Evolutionary conservation across 2,888 invertebrate genomes (phyloP), one percentile per base, ranked within the genome.

Genomic region (Aleiodes leptofemur): DNA sequence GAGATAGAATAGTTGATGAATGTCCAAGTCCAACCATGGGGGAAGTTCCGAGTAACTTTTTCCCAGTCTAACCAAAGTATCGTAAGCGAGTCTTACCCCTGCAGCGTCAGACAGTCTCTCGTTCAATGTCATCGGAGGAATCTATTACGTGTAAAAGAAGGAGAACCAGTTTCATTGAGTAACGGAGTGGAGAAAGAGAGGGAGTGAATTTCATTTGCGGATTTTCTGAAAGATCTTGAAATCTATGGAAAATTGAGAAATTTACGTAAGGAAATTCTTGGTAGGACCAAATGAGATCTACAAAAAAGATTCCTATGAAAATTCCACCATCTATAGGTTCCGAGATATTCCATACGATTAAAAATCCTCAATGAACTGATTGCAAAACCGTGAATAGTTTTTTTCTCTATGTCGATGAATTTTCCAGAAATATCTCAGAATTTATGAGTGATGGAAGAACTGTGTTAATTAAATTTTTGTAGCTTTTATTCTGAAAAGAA

Each of bases 1-100:
- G 74, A 86, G 82, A 77, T 85, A 86, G 77, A 84, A 86, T 77
- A 83, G 79, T 56, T 82, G 81, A 78, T 79, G 69, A 64, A 77
- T 73, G 70, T 78, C 55, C 68, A 82, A 79, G 38, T 82, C 50
- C 71, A 86, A 74, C 85, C 85, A 86, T 13, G 84, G 85, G 56
- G 85, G 80, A 64, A 57, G 61, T 70, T 83, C 78, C 55, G 57
- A 43, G 31, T 72, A 34, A 57, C 56, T 29, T 55, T 78, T 77
- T 72, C 70, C 78, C 69, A 76, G 53, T 78, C 81, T 80, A 80
- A 73, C 77, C 81, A 86, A 83, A 83, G 86, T 85, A 76, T 86
- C 85, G 71, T 84, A 82, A 71, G 84, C 83, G 70, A 86, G 80
- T 82, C 81, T 83, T 69, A 86, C 78, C 61, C 85, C 86, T 78